Evolutionary conservation across 2,888 invertebrate genomes (phyloP), one percentile per base, ranked within the genome.

Genomic region (Tyria jacobaeae): DNA sequence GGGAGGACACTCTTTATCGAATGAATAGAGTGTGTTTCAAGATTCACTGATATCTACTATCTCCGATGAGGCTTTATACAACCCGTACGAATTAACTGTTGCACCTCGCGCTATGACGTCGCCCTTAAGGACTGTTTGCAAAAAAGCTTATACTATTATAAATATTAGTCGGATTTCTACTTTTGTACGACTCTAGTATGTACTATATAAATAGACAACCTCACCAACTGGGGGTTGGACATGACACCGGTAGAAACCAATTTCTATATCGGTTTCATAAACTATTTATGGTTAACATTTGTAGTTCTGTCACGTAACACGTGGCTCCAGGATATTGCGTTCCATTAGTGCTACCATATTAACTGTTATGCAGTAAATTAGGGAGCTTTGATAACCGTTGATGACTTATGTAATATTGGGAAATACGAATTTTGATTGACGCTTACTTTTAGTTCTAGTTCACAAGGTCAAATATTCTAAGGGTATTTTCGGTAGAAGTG

Each of bases 231-330:
- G 4, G n/a, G 37, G 52, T 59, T 17, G 53, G 35, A 64, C 72
- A 68, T 76, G n/a, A n/a, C n/a, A n/a, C 71, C 72, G 71, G 72
- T 72, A 68, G 68, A 71, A 79, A 79, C 76, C 82, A 80, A 81
- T 82, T 78, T 78, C 67, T 69, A 67, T 76, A 74, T 79, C 79
- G 73, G 71, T 76, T 75, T 76, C 77, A 76, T 81, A 80, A 79
- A 81, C 60, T 79, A 74, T 79, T 79, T 76, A 75, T 68, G 68
- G 55, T 37, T 5, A 25, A 51, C 64, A 63, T 71, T 56, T 55
- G 69, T 54, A 79, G 60, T 76, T 70, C 17, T 69, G 76, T 79
- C 80, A 79, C 80, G 71, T 71, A 66, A 37, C 54, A 53, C 57
- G 44, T 66, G 61, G 66, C 48, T 66, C 49, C 58, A 59, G 54